phyloP scores from a whole-genome alignment of 1,140 invertebrate species.

The Drosophila ananassae region DNA sequence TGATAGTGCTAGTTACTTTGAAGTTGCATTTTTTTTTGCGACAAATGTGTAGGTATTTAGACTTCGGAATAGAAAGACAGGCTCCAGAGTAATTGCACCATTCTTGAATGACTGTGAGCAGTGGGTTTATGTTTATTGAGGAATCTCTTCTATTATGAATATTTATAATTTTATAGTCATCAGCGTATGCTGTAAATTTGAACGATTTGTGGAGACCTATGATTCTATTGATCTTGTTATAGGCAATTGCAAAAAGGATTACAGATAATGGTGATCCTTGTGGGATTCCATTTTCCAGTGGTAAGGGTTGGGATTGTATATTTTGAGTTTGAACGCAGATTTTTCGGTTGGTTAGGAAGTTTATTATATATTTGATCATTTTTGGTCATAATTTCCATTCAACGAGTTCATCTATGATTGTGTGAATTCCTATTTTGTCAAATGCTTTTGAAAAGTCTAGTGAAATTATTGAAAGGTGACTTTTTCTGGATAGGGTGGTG shows the following conservation, averaged over 20 bases:
- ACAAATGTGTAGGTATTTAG: conserved; percentile 1
- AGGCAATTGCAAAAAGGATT: too few species aligned
- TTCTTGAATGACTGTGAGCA: neutral
- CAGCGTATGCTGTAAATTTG: conserved; percentile 9
- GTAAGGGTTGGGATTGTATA: neutral
- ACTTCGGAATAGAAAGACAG: neutral
- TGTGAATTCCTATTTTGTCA: conserved; percentile 9
- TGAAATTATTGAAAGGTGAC: neutral
- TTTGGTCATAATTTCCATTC: neutral
- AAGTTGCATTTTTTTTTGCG: conserved; percentile 3
- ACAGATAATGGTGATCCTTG: too few species aligned
- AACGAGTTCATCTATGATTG: neutral
- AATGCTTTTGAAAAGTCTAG: conserved; percentile 6
- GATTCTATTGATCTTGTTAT: too few species aligned
- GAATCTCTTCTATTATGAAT: neutral
- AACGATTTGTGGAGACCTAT: conserved; percentile 9
- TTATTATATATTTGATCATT: neutral
- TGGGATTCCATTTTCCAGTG: neutral
- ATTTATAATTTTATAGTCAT: conserved; percentile 15
- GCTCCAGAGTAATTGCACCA: too few species aligned
- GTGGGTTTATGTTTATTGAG: neutral
- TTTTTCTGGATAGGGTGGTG: conserved; percentile 9
- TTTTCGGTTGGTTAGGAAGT: neutral
- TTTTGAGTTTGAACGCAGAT: neutral
- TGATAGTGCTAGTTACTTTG: neutral